These are phyloP conservation scores for Cirrhinus molitorella DNA, from an alignment of 2,797 vertebrate species.

Conservation along the genomic window DNA sequence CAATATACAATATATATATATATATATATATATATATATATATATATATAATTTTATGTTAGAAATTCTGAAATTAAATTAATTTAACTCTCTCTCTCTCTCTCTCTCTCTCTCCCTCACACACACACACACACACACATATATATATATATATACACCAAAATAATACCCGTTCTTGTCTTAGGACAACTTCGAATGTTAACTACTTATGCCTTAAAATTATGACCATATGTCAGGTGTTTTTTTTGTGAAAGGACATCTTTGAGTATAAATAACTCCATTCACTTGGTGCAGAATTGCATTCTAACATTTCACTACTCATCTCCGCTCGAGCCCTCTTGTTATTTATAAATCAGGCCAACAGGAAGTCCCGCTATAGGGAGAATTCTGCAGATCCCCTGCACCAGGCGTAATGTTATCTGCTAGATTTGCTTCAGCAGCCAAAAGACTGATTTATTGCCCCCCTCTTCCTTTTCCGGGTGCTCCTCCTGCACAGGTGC, in stretches of 20 bases:
- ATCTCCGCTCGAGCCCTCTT: not conserved
- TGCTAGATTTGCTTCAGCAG: constrained; percentile 50
- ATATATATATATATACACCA: too few relatives aligned
- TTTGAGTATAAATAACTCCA: constrained; percentile 14
- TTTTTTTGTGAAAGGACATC: constrained; percentile 5
- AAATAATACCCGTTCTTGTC: too few relatives aligned
- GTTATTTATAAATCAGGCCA: constrained; percentile 32
- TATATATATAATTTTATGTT: too few relatives aligned
- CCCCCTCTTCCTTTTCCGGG: constrained; percentile 60
- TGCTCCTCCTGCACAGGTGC: constrained; percentile 66
- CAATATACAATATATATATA: too few relatives aligned
- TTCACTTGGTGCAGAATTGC: constrained; percentile 4
- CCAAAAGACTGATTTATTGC: constrained; percentile 57
- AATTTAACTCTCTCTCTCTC: too few relatives aligned
- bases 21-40: too few relatives aligned
- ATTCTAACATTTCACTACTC: constrained; percentile 17
- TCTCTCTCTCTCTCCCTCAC: too few relatives aligned
- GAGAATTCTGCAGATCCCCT: constrained; percentile 42
- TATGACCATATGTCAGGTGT: not conserved
- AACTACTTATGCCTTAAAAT: not conserved
- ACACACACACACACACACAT: too few relatives aligned
- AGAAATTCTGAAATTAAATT: too few relatives aligned
- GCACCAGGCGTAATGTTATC: constrained; percentile 47
- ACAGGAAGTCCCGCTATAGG: constrained; percentile 43
- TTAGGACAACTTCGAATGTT: too few relatives aligned